phyloP scores from a whole-genome alignment of 2,888 invertebrate species.

The Orchestes rusci region DNA sequence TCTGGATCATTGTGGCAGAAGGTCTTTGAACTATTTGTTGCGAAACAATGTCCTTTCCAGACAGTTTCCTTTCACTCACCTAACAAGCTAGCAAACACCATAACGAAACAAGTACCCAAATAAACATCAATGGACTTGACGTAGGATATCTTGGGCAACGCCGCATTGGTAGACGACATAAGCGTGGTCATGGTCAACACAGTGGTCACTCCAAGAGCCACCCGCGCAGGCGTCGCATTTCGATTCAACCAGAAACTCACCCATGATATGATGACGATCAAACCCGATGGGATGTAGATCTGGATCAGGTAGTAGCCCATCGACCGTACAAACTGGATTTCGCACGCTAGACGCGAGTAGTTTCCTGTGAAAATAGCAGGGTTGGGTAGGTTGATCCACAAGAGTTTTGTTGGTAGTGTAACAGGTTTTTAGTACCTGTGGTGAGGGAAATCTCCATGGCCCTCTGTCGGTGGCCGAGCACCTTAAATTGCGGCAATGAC shows the following conservation, averaged over 20 bases:
- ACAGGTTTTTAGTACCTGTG: too few relatives aligned
- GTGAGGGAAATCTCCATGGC: constrained; percentile 95
- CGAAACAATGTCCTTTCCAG: too few relatives aligned
- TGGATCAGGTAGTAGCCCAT: constrained; percentile 99
- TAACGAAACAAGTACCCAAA: constrained; percentile 96
- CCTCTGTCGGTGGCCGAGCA: constrained; percentile 92
- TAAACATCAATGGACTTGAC: constrained; percentile 97
- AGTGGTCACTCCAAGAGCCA: constrained; percentile 89
- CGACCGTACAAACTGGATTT: constrained; percentile 94
- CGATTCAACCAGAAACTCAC: constrained; percentile 95
- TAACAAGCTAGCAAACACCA: constrained; percentile 96
- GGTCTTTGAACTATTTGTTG: too few relatives aligned
- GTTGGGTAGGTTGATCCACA: neutral
- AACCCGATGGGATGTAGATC: constrained; percentile 95
- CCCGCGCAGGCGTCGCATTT: constrained; percentile 90
- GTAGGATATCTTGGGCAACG: constrained; percentile 96
- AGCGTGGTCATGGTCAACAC: constrained; percentile 97
- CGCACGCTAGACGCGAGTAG: constrained; percentile 92
- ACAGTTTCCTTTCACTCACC: too few relatives aligned
- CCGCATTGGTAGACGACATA: constrained; percentile 94
- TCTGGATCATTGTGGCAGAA: too few relatives aligned
- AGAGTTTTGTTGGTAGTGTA: neutral
- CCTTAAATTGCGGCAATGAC: constrained; percentile 96
- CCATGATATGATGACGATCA: constrained; percentile 96
- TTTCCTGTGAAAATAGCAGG: constrained; percentile 60